Percentiles rank a stretch among this genome's conserved stretches.
Evolutionary conservation across 2,113 vertebrate species (phyloP).

Genomic region (Emydocephalus ijimae): DNA sequence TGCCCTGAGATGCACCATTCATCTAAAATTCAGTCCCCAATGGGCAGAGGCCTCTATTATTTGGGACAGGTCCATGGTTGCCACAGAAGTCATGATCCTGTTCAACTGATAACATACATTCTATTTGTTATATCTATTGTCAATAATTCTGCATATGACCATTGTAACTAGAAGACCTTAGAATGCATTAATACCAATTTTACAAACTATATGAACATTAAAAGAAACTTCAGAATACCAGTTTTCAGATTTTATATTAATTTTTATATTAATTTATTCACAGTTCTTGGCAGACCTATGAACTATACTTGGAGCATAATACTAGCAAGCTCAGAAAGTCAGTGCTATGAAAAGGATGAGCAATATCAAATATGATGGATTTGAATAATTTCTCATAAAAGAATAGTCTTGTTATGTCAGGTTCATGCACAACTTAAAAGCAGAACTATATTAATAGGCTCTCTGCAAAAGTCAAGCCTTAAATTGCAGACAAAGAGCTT

Average conservation of each 20-base stretch:
- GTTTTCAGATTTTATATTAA: conserved; percentile 32
- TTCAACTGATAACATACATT: neutral
- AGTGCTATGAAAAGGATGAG: conserved; percentile 32
- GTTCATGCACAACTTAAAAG: conserved; percentile 36
- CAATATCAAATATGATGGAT: conserved; percentile 32
- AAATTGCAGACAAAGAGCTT: conserved; percentile 63
- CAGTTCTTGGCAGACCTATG: conserved; percentile 25
- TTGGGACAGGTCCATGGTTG: neutral
- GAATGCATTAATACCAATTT: neutral
- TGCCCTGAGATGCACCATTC: neutral
- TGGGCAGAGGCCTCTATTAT: neutral
- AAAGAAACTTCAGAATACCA: conserved; percentile 49
- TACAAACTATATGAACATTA: conserved; percentile 34
- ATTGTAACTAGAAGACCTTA: conserved; percentile 30
- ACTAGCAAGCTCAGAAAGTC: conserved; percentile 30
- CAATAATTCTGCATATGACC: conserved; percentile 32
- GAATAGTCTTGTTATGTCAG: conserved; percentile 19
- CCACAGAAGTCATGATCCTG: neutral
- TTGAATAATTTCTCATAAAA: conserved; percentile 24
- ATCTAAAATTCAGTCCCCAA: neutral
- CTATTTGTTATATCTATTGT: conserved; percentile 18
- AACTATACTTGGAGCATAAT: neutral
- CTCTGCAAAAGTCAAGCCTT: conserved; percentile 48
- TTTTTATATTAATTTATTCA: conserved; percentile 24
- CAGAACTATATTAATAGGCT: conserved; percentile 33